Conservation (phyloP, 2,113 vertebrate genomes). For the Cochlearius cochlearius region DNA sequence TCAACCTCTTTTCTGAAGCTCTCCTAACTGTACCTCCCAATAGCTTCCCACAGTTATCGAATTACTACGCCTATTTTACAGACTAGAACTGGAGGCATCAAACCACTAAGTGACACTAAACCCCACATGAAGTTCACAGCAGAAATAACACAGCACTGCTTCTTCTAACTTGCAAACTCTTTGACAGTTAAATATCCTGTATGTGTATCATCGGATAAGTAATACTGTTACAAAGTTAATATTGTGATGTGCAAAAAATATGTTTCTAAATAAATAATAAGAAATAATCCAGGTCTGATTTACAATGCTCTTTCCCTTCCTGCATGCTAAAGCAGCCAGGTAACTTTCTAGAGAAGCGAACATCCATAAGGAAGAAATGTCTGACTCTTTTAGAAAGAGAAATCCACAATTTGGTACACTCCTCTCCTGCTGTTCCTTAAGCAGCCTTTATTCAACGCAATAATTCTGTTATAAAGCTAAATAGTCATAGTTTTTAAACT, state of each 20-base stretch:
- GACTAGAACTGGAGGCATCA: not conserved
- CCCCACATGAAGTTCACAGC: not conserved
- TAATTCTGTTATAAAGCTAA: not conserved
- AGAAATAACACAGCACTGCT: not conserved
- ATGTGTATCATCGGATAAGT: not conserved
- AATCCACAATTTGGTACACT: not conserved
- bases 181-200: not conserved
- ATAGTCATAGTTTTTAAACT: not conserved
- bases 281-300: not conserved
- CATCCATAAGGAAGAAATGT: not conserved
- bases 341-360: not conserved
- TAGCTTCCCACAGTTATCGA: not conserved
- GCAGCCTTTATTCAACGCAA: not conserved
- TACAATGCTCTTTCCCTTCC: not conserved
- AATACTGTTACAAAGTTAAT: not conserved
- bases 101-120: not conserved
- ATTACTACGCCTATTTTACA: not conserved
- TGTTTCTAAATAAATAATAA: not conserved
- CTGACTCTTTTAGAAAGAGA: not conserved
- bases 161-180: not conserved
- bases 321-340: not conserved
- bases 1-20: not conserved
- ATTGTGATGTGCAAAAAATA: not conserved
- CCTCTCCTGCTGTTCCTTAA: not conserved
- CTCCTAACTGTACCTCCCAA: not conserved